These are phyloP conservation scores for Eucriotettix oculatus DNA, from an alignment of 2,888 invertebrate genomes.

Conservation along the genomic window DNA sequence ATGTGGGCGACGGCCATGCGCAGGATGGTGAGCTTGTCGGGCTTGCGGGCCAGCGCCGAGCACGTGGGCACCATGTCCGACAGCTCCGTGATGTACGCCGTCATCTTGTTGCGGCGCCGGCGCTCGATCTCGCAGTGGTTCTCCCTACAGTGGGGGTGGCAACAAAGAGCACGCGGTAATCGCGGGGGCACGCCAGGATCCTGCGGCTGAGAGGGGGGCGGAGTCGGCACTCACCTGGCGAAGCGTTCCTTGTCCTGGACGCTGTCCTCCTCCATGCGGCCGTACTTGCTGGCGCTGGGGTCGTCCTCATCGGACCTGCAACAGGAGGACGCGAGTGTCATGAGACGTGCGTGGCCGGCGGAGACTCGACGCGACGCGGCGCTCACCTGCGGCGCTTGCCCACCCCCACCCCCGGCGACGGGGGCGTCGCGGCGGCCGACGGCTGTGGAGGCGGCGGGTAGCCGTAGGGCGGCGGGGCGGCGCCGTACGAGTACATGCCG, in stretches of 20 bases:
- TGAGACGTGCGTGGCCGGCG: too few relatives aligned
- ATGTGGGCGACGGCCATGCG: slow-evolving; percentile 99
- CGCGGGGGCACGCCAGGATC: not conserved
- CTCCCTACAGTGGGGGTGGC: slow-evolving; percentile 55
- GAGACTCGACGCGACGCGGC: too few relatives aligned
- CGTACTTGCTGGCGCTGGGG: slow-evolving; percentile 62
- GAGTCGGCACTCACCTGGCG: slow-evolving; percentile 54
- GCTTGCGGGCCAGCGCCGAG: slow-evolving; percentile 92
- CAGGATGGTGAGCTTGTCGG: slow-evolving; percentile 96
- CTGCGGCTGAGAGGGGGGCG: not conserved
- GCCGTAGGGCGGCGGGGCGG: not conserved
- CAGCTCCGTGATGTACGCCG: slow-evolving; percentile 97
- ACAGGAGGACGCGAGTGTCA: slow-evolving; percentile 16
- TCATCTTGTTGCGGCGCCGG: slow-evolving; percentile 98
- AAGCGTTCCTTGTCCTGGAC: slow-evolving; percentile 94
- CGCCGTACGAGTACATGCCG: not conserved
- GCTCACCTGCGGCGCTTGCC: not conserved
- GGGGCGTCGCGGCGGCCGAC: not conserved
- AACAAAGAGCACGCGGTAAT: not conserved
- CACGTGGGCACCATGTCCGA: slow-evolving; percentile 99
- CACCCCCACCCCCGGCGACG: not conserved
- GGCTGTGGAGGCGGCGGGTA: not conserved
- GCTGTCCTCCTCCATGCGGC: slow-evolving; percentile 84
- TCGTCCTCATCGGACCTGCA: slow-evolving; percentile 75
- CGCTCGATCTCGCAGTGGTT: slow-evolving; percentile 99